phyloP scores from a whole-genome alignment of 2,113 vertebrate genomes.

The Irena cyanogastra region DNA sequence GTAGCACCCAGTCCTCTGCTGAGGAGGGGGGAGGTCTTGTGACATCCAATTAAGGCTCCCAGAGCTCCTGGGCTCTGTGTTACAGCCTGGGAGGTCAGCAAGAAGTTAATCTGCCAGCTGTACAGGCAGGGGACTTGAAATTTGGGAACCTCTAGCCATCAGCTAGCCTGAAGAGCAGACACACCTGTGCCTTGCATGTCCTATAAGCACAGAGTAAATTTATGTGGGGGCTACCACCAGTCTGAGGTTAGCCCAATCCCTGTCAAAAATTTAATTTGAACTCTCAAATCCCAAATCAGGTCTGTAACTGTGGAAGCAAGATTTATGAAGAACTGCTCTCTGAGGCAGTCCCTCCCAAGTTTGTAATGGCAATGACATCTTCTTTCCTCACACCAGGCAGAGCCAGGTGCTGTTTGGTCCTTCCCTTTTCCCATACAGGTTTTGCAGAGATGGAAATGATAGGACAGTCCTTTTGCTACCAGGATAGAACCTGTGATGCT shows the following conservation, averaged over 20 bases:
- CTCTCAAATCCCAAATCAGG: not conserved
- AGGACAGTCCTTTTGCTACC: not conserved
- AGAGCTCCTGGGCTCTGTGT: not conserved
- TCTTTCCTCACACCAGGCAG: fast-evolving
- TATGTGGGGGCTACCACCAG: not conserved
- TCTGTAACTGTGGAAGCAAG: not conserved
- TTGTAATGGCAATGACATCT: not conserved
- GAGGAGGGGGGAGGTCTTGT: not conserved
- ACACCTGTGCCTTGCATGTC: not conserved
- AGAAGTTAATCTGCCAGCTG: not conserved
- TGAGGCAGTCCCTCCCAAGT: not conserved
- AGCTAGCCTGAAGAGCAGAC: not conserved
- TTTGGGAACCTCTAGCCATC: not conserved
- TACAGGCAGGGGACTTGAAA: not conserved
- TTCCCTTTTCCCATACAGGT: not conserved
- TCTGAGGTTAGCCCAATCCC: not conserved
- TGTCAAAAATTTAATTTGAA: not conserved
- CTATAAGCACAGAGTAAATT: not conserved
- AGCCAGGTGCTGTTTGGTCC: not conserved
- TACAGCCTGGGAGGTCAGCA: not conserved
- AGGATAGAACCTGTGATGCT: not conserved
- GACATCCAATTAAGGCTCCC: not conserved
- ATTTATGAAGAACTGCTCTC: not conserved
- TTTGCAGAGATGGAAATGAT: not conserved
- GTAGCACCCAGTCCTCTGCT: not conserved